phyloP scores from a whole-genome alignment of 2,113 vertebrate genomes.

The Hemiscyllium ocellatum region DNA sequence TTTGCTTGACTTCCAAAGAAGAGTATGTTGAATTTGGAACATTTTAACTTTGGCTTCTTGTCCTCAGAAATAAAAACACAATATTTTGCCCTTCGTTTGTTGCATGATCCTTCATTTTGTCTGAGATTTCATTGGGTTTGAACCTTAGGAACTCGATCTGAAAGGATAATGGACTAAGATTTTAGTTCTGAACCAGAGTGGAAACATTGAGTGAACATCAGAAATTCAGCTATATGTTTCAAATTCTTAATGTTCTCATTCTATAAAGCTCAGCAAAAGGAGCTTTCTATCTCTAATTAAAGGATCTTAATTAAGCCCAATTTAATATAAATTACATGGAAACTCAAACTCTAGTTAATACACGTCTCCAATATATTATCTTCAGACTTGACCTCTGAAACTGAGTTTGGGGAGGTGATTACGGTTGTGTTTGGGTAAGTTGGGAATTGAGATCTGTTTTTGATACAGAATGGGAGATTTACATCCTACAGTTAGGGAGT shows the following conservation, averaged over 20 bases:
- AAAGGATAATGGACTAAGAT: neutral
- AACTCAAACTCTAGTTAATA: neutral
- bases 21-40: too few species aligned
- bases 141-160: neutral
- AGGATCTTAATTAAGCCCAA: neutral
- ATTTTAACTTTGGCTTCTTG: too few species aligned
- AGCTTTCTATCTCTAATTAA: neutral
- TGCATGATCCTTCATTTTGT: neutral
- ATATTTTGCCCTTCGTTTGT: too few species aligned
- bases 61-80: too few species aligned
- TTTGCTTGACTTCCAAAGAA: too few species aligned
- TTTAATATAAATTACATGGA: neutral
- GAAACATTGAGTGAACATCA: neutral
- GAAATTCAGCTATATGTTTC: neutral
- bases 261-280: neutral
- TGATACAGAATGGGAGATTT: neutral
- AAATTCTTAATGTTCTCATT: neutral
- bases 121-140: neutral
- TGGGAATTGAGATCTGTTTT: neutral
- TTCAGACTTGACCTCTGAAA: neutral
- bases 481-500: neutral
- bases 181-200: neutral
- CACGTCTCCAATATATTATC: neutral
- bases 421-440: neutral
- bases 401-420: neutral